Percentiles rank a stretch among this genome's conserved stretches.
phyloP scores from a whole-genome alignment of 2,113 vertebrate genomes.

The Ammodytes marinus region DNA sequence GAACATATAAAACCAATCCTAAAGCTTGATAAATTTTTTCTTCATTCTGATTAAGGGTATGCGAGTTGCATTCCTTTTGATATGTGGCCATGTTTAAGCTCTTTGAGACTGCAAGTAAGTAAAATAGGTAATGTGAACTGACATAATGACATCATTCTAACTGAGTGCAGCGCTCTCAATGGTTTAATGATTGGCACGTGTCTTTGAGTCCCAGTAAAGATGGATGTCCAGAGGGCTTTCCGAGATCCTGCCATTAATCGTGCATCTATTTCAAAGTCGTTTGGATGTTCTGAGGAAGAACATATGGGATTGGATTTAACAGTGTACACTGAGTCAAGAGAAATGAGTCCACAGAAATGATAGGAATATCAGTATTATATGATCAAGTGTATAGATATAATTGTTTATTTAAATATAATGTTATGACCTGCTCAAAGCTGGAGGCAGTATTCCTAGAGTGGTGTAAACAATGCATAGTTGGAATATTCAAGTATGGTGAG shows the following conservation, averaged over 20 bases:
- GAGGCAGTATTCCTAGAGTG: background rate
- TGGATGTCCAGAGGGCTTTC: conserved; percentile 27
- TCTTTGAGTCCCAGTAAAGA: conserved; percentile 12
- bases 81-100: background rate
- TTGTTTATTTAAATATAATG: background rate
- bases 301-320: conserved; percentile 8
- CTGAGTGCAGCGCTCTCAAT: conserved; percentile 3
- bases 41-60: background rate
- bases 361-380: background rate
- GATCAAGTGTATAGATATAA: background rate
- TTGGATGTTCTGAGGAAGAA: conserved; percentile 16
- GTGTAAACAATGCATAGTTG: background rate
- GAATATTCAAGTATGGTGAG: background rate
- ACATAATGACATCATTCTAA: conserved; percentile 13
- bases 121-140: background rate
- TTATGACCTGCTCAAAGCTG: background rate
- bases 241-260: conserved; percentile 48
- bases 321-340: background rate
- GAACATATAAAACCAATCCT: background rate
- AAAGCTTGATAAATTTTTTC: background rate
- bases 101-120: background rate
- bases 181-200: conserved; percentile 36
- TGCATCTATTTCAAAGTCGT: conserved; percentile 52
- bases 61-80: background rate
- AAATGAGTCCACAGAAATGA: background rate